These are phyloP conservation scores for Thelaira solivaga DNA, from an alignment of 2,888 invertebrate genomes.

Conservation along the genomic window DNA sequence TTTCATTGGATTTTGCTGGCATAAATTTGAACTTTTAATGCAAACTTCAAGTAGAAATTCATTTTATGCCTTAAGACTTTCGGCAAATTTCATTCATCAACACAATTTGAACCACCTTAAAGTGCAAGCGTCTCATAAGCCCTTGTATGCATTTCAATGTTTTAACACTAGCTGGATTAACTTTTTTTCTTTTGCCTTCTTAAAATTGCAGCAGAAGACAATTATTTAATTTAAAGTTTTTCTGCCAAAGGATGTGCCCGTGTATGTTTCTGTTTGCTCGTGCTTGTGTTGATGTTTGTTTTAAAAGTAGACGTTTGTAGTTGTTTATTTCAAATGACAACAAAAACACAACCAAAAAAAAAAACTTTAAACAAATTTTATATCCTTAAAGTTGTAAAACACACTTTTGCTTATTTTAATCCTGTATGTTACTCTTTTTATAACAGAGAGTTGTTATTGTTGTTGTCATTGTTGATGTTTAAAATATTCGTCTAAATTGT, in stretches of 20 bases:
- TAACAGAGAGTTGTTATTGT: neutral
- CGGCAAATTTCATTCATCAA: no score
- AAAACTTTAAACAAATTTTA: constrained; percentile 25
- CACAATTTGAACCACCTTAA: no score
- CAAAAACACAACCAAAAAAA: constrained; percentile 16
- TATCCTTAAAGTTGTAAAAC: constrained; percentile 36
- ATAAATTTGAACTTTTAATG: no score
- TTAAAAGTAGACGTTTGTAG: neutral
- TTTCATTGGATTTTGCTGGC: no score
- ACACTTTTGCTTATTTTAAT: constrained; percentile 30
- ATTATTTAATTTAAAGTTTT: constrained; percentile 31
- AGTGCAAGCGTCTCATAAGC: neutral
- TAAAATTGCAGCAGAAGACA: constrained; percentile 15
- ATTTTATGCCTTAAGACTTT: no score
- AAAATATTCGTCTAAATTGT: no score
- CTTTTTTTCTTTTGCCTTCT: neutral
- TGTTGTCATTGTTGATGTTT: constrained; percentile 4
- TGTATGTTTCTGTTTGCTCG: neutral
- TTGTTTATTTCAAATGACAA: constrained; percentile 1
- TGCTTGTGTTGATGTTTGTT: neutral
- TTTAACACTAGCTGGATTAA: constrained; percentile 23
- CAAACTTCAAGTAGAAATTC: no score
- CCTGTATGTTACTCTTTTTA: neutral
- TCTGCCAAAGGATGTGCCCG: neutral
- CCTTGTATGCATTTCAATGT: constrained; percentile 16